These are phyloP conservation scores for Petrolisthes cinctipes DNA, from an alignment of 2,888 invertebrate genomes.

Conservation along the genomic window DNA sequence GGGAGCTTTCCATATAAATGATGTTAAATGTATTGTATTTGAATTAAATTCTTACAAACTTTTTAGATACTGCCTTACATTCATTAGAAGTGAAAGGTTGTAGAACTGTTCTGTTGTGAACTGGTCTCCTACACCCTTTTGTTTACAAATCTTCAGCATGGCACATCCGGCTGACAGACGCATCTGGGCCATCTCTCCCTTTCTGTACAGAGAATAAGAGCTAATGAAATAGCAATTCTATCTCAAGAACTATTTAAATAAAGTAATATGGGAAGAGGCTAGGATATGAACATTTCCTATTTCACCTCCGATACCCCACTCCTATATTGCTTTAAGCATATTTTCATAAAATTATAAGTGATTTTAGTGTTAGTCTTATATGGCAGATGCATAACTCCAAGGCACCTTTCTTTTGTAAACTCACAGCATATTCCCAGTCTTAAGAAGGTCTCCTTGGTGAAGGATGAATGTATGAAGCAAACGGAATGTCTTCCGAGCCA, in stretches of 20 bases:
- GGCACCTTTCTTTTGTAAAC: slow-evolving; percentile 44
- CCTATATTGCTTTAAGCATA: background rate
- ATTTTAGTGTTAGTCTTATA: too few species aligned
- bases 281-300: background rate
- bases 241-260: background rate
- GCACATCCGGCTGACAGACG: slow-evolving; percentile 93
- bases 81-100: slow-evolving; percentile 90
- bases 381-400: too few species aligned
- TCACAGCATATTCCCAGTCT: slow-evolving; percentile 72
- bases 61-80: slow-evolving; percentile 74
- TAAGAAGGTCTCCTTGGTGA: slow-evolving; percentile 88
- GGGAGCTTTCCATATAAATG: background rate
- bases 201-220: slow-evolving; percentile 72
- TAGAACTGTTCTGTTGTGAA: slow-evolving; percentile 95
- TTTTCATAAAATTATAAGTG: background rate
- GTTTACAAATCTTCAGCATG: slow-evolving; percentile 96
- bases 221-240: background rate
- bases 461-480: slow-evolving; percentile 94
- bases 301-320: background rate
- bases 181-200: slow-evolving; percentile 93
- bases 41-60: background rate
- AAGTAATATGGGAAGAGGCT: background rate
- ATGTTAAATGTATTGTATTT: background rate
- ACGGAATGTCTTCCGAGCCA: slow-evolving; percentile 92
- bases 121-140: slow-evolving; percentile 94